phyloP scores from a whole-genome alignment of 2,113 vertebrate species.

The Nannobrachium achirus region DNA sequence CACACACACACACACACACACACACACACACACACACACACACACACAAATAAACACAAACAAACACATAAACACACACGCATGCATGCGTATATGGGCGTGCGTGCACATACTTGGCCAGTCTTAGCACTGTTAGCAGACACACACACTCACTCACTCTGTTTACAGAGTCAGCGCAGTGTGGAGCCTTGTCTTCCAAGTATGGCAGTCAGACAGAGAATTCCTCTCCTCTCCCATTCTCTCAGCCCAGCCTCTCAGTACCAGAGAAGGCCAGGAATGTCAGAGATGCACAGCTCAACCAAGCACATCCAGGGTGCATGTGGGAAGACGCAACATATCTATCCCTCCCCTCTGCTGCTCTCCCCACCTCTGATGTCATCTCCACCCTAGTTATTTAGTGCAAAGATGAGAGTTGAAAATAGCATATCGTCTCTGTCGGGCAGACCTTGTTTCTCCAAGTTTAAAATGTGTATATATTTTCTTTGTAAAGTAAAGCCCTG shows the following conservation, averaged over 20 bases:
- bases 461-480: too few relatives aligned
- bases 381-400: neutral
- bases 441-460: too few relatives aligned
- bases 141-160: slow-evolving; percentile 7
- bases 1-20: slow-evolving; percentile 24
- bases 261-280: slow-evolving; percentile 75
- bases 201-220: slow-evolving; percentile 69
- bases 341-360: slow-evolving; percentile 22
- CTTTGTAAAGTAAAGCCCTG: too few relatives aligned
- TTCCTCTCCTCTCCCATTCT: slow-evolving; percentile 54
- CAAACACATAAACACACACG: too few relatives aligned
- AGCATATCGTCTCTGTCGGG: too few relatives aligned
- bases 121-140: too few relatives aligned
- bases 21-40: slow-evolving; percentile 6
- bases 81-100: too few relatives aligned
- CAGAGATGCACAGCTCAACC: slow-evolving; percentile 40
- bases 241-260: slow-evolving; percentile 41
- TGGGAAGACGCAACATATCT: slow-evolving; percentile 16
- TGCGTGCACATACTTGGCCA: too few relatives aligned
- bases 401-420: too few relatives aligned
- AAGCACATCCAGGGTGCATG: slow-evolving; percentile 19
- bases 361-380: slow-evolving; percentile 26
- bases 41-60: too few relatives aligned
- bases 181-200: slow-evolving; percentile 66
- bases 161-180: slow-evolving; percentile 64